Base-by-base conservation (phyloP, 2,888 invertebrate species). In the Galeopsomyia nigrocyanea region DNA sequence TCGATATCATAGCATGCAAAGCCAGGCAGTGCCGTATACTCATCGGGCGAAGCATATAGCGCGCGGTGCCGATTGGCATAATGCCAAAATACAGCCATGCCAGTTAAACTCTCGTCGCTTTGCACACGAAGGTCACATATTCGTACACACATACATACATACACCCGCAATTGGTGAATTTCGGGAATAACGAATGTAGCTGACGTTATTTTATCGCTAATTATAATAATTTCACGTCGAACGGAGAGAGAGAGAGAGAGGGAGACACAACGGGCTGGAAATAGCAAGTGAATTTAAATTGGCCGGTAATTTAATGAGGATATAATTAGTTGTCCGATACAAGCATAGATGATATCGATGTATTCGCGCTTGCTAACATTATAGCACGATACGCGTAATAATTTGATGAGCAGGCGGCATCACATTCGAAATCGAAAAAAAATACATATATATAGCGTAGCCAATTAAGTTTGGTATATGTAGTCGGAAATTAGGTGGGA, bases 51-150 rank as follows among this genome's bases (percentile, higher is more conserved):
- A 60, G 51, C 51, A n/a, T n/a, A n/a, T n/a, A 56, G 51, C 39
- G 55, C 57, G 69, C 26, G 53, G 56, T 60, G 71, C 46, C 46
- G 56, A 76, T 74, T 77, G 79, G 78, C 75, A 57, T 61, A 60
- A 56, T 16, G 78, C 79, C 77, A 78, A 72, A 75, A 56, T 70
- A 69, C 75, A 39, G 55, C 46, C 7, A 77, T 71, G 72, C 71
- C 71, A 74, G 73, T 69, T 66, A 70, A 75, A 55, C 31, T 58
- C 68, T 22, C 71, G 39, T 39, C 39, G 39, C 39, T 26, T 26
- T 39, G 39, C 39, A 10, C 10, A 39, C 39, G 73, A 78, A 77
- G 78, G 78, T 76, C 78, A 75, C 53, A 26, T 39, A n/a, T n/a
- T n/a, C n/a, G n/a, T n/a, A 39, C 31, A 50, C n/a, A 14, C 9